phyloP scores from a whole-genome alignment of 2,888 invertebrate species.

The Spodoptera picta region DNA sequence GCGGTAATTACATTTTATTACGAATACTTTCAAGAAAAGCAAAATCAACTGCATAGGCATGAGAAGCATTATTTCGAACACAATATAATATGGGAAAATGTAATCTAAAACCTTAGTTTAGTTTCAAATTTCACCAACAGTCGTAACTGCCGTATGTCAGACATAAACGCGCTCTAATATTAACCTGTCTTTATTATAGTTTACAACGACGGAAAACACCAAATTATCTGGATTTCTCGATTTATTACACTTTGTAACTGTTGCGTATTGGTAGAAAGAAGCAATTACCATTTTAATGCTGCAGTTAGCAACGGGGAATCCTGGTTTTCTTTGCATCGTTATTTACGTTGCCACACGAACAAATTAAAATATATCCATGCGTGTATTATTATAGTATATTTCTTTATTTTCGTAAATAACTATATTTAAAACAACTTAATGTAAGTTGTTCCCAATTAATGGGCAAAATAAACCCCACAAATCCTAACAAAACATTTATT shows the following conservation, averaged over 20 bases:
- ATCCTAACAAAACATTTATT: constrained; percentile 56
- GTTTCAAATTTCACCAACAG: not conserved
- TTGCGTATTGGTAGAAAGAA: constrained; percentile 4
- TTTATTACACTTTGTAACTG: constrained; percentile 18
- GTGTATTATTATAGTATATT: constrained; percentile 10
- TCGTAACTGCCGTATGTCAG: not conserved
- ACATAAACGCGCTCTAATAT: constrained; percentile 12
- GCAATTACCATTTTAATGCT: constrained; percentile 82
- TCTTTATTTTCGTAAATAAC: constrained; percentile 15
- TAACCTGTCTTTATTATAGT: not conserved
- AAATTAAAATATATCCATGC: constrained; percentile 17
- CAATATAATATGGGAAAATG: too few species aligned
- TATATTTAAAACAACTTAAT: constrained; percentile 17
- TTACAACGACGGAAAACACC: not conserved
- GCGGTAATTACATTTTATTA: too few species aligned
- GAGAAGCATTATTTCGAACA: too few species aligned
- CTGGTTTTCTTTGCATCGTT: constrained; percentile 80
- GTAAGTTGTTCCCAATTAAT: constrained; percentile 20
- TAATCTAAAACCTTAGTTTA: not conserved
- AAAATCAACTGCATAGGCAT: too few species aligned
- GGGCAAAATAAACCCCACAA: constrained; percentile 31
- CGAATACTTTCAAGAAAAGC: too few species aligned
- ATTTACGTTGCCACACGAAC: constrained; percentile 6
- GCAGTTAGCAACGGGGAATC: constrained; percentile 81
- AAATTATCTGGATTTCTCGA: not conserved